A percentile compares a stretch with the other conserved stretches of the same genome.
Evolutionary conservation across 2,888 invertebrate species (phyloP).

Genomic region (Syrista parreyssii): DNA sequence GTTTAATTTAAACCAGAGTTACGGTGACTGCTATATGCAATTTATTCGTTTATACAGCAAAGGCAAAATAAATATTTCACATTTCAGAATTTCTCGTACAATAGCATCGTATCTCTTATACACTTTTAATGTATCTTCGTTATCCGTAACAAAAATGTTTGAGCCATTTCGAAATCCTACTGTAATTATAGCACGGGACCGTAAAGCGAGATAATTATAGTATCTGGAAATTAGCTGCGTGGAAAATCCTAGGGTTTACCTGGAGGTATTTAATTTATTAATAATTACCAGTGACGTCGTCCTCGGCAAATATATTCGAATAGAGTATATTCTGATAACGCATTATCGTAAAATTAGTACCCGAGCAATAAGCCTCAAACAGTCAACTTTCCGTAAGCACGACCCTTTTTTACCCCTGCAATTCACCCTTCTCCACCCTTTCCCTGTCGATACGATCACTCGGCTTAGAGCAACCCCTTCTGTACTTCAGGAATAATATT

Average conservation of each 20-base stretch:
- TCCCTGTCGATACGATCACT: no score
- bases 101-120: no score
- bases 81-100: no score
- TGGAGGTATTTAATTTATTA: not conserved
- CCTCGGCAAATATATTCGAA: not conserved
- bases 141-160: no score
- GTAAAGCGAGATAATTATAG: slow-evolving; percentile 15
- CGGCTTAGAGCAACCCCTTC: not conserved
- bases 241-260: slow-evolving; percentile 24
- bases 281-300: not conserved
- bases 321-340: not conserved
- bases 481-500: not conserved
- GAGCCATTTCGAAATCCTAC: no score
- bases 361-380: not conserved
- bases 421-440: no score
- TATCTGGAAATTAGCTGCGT: slow-evolving; percentile 25
- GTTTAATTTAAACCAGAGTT: no score
- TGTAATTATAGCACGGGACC: no score
- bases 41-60: no score
- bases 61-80: no score
- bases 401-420: not conserved
- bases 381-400: not conserved
- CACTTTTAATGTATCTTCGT: no score
- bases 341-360: not conserved
- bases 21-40: no score